A percentile compares a stretch with the other conserved stretches of the same genome.
These are phyloP conservation scores for Sphyrna mokarran DNA, from an alignment of 2,113 vertebrate genomes.

Conservation along the genomic window DNA sequence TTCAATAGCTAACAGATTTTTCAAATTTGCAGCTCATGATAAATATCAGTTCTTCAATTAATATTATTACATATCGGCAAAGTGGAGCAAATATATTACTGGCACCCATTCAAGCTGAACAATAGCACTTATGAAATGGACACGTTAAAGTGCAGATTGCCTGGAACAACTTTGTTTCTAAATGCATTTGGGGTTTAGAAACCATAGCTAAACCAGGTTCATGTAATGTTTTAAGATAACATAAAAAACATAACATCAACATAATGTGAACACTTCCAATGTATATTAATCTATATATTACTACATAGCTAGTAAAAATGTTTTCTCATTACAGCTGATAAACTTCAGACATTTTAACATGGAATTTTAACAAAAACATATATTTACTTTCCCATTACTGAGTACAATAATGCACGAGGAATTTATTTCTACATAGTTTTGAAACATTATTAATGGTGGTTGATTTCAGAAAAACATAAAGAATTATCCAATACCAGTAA, in stretches of 20 bases:
- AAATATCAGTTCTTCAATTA: background rate
- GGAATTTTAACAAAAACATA: background rate
- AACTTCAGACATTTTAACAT: background rate
- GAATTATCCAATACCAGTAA: background rate
- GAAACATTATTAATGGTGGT: background rate
- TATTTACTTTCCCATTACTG: background rate
- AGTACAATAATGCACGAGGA: background rate
- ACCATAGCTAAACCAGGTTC: background rate
- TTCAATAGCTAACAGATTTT: background rate
- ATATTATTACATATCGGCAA: background rate
- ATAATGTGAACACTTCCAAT: background rate
- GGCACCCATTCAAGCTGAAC: background rate
- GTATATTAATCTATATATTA: background rate
- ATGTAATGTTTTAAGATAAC: background rate
- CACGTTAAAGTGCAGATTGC: background rate
- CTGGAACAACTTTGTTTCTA: background rate
- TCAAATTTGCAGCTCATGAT: background rate
- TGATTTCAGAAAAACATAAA: conserved; percentile 24
- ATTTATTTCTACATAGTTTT: background rate
- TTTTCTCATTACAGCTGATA: background rate
- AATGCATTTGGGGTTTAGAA: background rate
- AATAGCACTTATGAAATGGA: background rate
- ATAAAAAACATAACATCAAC: no score
- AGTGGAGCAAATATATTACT: background rate
- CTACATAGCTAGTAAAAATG: background rate